Conservation (phyloP, 2,797 vertebrate species). For the Rhinella marina region DNA sequence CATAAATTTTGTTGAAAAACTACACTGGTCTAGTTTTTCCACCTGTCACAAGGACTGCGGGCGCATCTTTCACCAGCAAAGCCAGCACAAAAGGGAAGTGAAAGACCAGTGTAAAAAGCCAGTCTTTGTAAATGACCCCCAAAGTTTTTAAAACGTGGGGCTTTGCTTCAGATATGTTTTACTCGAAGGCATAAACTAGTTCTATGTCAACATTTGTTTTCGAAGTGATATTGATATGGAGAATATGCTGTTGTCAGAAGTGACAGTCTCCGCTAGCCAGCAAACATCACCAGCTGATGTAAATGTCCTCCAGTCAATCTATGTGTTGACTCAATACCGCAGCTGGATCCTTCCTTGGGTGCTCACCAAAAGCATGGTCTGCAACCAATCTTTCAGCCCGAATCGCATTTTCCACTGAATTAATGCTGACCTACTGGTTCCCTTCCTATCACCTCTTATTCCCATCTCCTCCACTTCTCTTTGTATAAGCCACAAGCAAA, state of each 20-base stretch:
- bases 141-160: background rate
- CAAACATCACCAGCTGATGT: background rate
- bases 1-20: too few relatives aligned
- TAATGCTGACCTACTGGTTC: conserved; percentile 13
- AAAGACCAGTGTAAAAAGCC: too few relatives aligned
- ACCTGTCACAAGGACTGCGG: too few relatives aligned
- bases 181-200: background rate
- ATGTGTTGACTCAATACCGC: conserved; percentile 1
- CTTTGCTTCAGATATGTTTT: background rate
- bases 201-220: conserved; percentile 4
- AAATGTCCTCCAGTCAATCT: conserved; percentile 28
- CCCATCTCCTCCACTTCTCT: conserved; percentile 19
- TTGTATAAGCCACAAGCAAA: conserved; percentile 16
- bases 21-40: too few relatives aligned
- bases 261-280: conserved; percentile 1
- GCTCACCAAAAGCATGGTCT: conserved; percentile 22
- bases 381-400: background rate
- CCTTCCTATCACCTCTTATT: conserved; percentile 21
- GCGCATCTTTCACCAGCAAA: too few relatives aligned
- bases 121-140: background rate
- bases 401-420: background rate
- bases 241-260: conserved; percentile 14
- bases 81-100: too few relatives aligned
- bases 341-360: conserved; percentile 35
- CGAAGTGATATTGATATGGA: conserved; percentile 7